phyloP scores from a whole-genome alignment of 1,140 invertebrate species.

The Listronotus oregonensis region DNA sequence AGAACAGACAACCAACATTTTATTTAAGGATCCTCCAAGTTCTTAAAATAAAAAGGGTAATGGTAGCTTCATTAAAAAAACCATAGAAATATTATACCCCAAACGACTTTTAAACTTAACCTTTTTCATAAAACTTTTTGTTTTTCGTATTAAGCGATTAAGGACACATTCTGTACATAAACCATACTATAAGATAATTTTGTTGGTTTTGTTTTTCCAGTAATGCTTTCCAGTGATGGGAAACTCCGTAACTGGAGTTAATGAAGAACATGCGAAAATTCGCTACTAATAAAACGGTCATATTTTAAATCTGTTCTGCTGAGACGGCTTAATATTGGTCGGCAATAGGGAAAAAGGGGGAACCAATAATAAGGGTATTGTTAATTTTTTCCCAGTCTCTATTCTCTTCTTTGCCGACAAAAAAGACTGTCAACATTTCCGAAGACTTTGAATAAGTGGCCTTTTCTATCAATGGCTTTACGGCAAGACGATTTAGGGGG shows the following conservation, averaged over 20 bases:
- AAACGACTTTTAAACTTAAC: no score
- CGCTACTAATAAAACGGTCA: conserved; percentile 30
- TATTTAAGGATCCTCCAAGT: no score
- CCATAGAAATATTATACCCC: no score
- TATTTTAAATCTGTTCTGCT: conserved; percentile 37
- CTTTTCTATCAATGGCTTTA: conserved; percentile 34
- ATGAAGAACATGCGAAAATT: conserved; percentile 13
- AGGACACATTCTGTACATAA: no score
- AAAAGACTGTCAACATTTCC: conserved; percentile 40
- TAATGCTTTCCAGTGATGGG: no score
- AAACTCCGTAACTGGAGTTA: background rate
- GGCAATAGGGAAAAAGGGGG: conserved; percentile 34
- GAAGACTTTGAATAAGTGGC: conserved; percentile 39
- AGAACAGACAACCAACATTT: no score
- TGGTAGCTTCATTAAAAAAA: no score
- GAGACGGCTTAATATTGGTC: conserved; percentile 37
- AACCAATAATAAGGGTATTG: conserved; percentile 40
- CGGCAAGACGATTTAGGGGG: conserved; percentile 28
- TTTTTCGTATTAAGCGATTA: no score
- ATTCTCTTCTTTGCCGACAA: conserved; percentile 32
- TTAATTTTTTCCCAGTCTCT: conserved; percentile 36
- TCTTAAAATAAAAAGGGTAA: no score
- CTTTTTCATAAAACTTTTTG: no score
- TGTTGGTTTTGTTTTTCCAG: no score
- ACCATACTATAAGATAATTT: no score